These are phyloP conservation scores for Acanthisitta chloris DNA, from an alignment of 2,113 vertebrate genomes.

Conservation along the genomic window DNA sequence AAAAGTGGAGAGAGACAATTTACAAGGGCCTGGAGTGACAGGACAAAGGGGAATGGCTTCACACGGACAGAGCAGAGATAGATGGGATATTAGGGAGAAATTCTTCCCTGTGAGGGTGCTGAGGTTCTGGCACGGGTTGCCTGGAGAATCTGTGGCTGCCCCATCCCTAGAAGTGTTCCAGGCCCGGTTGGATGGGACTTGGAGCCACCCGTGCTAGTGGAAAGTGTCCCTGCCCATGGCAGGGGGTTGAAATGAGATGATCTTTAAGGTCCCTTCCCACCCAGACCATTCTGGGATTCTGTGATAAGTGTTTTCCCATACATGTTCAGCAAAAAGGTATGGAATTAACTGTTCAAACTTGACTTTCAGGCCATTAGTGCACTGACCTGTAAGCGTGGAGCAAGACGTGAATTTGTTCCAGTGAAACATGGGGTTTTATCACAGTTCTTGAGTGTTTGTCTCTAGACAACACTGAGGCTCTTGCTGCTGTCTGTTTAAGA, in stretches of 20 bases:
- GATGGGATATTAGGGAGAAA: not conserved
- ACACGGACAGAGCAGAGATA: too few species aligned
- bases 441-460: not conserved
- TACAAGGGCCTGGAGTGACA: too few species aligned
- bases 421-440: not conserved
- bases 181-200: rapidly evolving
- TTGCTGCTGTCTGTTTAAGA: not conserved
- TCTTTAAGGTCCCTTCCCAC: not conserved
- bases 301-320: not conserved
- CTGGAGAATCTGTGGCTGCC: not conserved
- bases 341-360: not conserved
- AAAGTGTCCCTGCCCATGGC: not conserved
- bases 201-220: not conserved
- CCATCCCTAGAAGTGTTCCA: not conserved
- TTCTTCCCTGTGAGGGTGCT: not conserved
- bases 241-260: not conserved
- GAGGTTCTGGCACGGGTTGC: not conserved
- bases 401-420: rapidly evolving
- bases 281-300: not conserved
- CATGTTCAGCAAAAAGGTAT: not conserved
- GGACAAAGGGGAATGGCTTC: too few species aligned
- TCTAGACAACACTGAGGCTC: not conserved
- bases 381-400: not conserved
- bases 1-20: too few species aligned
- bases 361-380: not conserved